Percentiles rank a stretch among this genome's conserved stretches.
Conservation (phyloP, 2,888 invertebrate genomes). For the Bugula neritina region DNA sequence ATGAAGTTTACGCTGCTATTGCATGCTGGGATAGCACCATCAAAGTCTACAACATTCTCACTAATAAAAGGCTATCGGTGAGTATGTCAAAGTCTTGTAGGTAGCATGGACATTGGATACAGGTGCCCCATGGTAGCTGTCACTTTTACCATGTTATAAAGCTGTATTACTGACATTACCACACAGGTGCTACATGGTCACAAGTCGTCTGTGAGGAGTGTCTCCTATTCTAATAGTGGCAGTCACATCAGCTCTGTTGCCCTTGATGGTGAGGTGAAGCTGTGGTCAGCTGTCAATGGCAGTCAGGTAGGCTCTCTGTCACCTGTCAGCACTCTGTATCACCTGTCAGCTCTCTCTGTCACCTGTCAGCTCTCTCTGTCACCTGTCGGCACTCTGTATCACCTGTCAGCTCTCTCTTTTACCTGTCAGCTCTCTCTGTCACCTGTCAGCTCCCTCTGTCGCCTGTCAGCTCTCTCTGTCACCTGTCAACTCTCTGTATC, state of each 20-base stretch:
- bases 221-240: constrained; percentile 48
- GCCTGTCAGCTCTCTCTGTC: too few species aligned
- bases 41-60: constrained; percentile 48
- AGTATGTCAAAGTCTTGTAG: constrained; percentile 32
- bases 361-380: too few species aligned
- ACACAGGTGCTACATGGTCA: constrained; percentile 52
- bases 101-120: neutral
- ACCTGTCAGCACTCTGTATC: too few species aligned
- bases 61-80: constrained; percentile 46
- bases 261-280: constrained; percentile 50
- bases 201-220: constrained; percentile 45
- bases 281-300: constrained; percentile 50
- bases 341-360: too few species aligned
- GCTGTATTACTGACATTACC: too few species aligned
- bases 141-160: too few species aligned
- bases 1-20: constrained; percentile 46
- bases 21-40: constrained; percentile 51
- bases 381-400: too few species aligned
- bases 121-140: too few species aligned
- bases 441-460: too few species aligned
- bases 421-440: too few species aligned
- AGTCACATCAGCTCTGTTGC: constrained; percentile 49
- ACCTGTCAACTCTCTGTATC: too few species aligned
- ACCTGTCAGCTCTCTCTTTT: too few species aligned
- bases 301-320: constrained; percentile 38